Evolutionary conservation across 2,888 invertebrate species (phyloP).

Genomic region (Dendrolimus houi): DNA sequence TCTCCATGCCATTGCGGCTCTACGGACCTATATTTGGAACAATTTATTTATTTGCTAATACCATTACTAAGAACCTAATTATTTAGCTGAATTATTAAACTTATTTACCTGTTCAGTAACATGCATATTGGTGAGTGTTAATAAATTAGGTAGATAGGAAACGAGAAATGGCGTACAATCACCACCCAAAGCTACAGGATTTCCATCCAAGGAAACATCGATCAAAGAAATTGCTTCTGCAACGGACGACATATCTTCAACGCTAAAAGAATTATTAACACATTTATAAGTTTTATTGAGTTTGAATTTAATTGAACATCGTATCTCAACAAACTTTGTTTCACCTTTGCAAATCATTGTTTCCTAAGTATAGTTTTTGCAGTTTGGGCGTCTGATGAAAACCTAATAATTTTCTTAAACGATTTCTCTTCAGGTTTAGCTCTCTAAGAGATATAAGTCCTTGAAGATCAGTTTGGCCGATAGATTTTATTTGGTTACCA

Average conservation of each 20-base stretch:
- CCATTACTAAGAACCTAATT: not conserved
- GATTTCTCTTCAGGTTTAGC: constrained; percentile 91
- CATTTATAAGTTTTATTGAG: not conserved
- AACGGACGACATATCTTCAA: constrained; percentile 91
- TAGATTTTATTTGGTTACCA: constrained; percentile 89
- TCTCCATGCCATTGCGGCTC: constrained; percentile 88
- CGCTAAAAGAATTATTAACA: constrained; percentile 59
- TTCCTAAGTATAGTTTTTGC: constrained; percentile 88
- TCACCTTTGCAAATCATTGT: constrained; percentile 82
- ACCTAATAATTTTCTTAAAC: constrained; percentile 86
- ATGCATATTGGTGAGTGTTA: constrained; percentile 85
- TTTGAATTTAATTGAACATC: not conserved
- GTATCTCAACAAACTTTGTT: not conserved
- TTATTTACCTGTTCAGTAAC: constrained; percentile 81
- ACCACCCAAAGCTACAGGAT: constrained; percentile 87
- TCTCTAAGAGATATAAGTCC: constrained; percentile 89
- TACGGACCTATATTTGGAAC: constrained; percentile 68
- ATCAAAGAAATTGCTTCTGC: constrained; percentile 85
- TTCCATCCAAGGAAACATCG: constrained; percentile 91
- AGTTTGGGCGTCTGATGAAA: constrained; percentile 86
- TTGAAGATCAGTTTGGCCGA: constrained; percentile 85
- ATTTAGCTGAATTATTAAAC: not conserved
- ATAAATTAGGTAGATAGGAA: constrained; percentile 84
- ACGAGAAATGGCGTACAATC: constrained; percentile 90
- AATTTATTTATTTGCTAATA: not conserved